Evolutionary conservation across 2,888 invertebrate genomes (phyloP).

Genomic region (Hypolimnas misippus): DNA sequence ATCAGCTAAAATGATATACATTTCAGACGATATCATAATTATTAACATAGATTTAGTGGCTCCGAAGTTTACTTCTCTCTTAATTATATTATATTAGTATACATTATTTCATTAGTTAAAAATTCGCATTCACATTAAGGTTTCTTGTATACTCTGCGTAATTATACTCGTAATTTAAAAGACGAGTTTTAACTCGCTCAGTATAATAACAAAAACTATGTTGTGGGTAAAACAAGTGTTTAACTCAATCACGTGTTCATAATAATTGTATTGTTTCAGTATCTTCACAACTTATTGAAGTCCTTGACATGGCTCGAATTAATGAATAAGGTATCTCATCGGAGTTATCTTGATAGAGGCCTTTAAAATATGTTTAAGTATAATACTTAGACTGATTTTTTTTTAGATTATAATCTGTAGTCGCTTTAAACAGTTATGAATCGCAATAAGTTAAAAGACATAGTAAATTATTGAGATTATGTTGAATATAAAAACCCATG

Average conservation of each 20-base stretch:
- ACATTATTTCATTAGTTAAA: too few relatives aligned
- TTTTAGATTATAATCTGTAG: not conserved
- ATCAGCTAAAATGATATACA: too few relatives aligned
- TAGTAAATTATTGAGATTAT: too few relatives aligned
- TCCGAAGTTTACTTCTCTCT: too few relatives aligned
- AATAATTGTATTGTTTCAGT: conserved; percentile 7
- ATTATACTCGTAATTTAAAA: too few relatives aligned
- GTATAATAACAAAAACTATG: not conserved
- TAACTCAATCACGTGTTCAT: conserved; percentile 7
- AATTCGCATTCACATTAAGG: too few relatives aligned
- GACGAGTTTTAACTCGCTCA: not conserved
- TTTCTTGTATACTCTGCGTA: too few relatives aligned
- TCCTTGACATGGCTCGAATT: conserved; percentile 15
- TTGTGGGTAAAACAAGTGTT: not conserved
- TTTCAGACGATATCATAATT: too few relatives aligned
- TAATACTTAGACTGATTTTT: not conserved
- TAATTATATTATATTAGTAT: too few relatives aligned
- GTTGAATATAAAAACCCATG: too few relatives aligned
- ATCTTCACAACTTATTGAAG: not conserved
- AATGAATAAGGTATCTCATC: conserved; percentile 4
- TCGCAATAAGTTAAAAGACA: too few relatives aligned
- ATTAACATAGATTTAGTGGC: too few relatives aligned
- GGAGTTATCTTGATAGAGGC: not conserved
- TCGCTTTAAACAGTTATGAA: not conserved
- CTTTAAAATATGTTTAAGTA: not conserved